Percentiles rank a stretch among this genome's conserved stretches.
Evolutionary conservation across 2,888 invertebrate species (phyloP).

Genomic region (Yponomeuta sedellus): DNA sequence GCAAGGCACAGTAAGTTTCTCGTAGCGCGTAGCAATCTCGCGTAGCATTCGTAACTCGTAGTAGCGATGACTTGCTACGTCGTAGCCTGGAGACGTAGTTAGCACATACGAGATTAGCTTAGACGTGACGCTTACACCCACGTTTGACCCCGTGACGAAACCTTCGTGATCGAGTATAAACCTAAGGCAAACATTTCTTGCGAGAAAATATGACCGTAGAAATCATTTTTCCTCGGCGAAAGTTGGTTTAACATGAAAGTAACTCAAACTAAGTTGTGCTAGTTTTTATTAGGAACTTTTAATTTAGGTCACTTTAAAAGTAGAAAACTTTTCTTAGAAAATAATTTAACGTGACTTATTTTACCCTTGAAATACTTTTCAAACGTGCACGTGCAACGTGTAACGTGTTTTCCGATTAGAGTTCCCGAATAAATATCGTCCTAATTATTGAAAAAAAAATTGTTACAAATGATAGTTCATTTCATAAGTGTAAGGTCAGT

Average conservation of each 20-base stretch:
- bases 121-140: constrained; percentile 14
- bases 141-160: background rate
- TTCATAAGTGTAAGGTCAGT: too few relatives aligned
- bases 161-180: background rate
- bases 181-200: background rate
- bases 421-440: too few relatives aligned
- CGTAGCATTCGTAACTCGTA: constrained; percentile 33
- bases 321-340: background rate
- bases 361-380: too few relatives aligned
- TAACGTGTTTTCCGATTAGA: too few relatives aligned
- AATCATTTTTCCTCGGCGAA: too few relatives aligned
- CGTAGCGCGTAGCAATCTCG: background rate
- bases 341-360: too few relatives aligned
- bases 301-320: background rate
- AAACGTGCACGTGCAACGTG: too few relatives aligned
- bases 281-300: background rate
- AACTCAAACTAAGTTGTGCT: background rate
- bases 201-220: too few relatives aligned
- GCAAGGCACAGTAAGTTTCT: background rate
- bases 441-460: too few relatives aligned
- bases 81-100: constrained; percentile 50
- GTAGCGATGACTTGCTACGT: constrained; percentile 25
- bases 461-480: too few relatives aligned
- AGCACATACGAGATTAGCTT: constrained; percentile 20
- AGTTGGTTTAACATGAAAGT: background rate